These are phyloP conservation scores for Lithobates sylvaticus DNA, from an alignment of 2,797 vertebrate genomes.

Conservation along the genomic window DNA sequence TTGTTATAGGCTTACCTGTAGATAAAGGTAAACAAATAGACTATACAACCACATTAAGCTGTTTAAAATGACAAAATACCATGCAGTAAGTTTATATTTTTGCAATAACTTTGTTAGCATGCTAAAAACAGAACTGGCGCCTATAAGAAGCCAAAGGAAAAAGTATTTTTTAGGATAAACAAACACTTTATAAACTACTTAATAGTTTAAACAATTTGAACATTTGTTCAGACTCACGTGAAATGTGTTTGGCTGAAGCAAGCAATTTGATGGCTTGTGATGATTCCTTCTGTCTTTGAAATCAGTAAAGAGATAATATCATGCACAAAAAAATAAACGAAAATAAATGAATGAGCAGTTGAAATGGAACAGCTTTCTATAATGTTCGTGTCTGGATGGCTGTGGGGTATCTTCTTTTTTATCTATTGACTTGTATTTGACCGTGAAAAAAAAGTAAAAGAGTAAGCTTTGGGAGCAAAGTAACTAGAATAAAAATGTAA, in stretches of 20 bases:
- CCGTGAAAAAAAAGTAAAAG: too few species aligned
- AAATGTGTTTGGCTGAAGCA: constrained; percentile 29
- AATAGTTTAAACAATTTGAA: constrained; percentile 45
- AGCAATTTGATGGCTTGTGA: constrained; percentile 12
- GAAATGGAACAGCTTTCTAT: not conserved
- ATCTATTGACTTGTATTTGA: not conserved
- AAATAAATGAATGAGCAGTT: not conserved
- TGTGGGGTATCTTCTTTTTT: not conserved
- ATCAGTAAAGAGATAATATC: not conserved
- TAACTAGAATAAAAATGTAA: too few species aligned
- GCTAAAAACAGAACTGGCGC: not conserved
- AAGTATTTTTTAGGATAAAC: constrained; percentile 44
- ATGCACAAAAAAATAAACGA: not conserved
- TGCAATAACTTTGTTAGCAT: too few species aligned
- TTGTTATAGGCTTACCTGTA: too few species aligned
- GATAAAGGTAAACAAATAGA: too few species aligned
- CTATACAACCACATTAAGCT: not conserved
- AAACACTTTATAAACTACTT: constrained; percentile 45
- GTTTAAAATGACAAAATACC: not conserved
- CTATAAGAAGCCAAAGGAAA: constrained; percentile 3
- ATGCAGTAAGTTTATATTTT: not conserved
- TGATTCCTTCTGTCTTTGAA: constrained; percentile 5
- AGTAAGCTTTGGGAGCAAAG: too few species aligned
- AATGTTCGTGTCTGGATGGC: not conserved
- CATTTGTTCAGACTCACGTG: constrained; percentile 31